phyloP scores from a whole-genome alignment of 2,113 vertebrate genomes.

The Entomyzon cyanotis region DNA sequence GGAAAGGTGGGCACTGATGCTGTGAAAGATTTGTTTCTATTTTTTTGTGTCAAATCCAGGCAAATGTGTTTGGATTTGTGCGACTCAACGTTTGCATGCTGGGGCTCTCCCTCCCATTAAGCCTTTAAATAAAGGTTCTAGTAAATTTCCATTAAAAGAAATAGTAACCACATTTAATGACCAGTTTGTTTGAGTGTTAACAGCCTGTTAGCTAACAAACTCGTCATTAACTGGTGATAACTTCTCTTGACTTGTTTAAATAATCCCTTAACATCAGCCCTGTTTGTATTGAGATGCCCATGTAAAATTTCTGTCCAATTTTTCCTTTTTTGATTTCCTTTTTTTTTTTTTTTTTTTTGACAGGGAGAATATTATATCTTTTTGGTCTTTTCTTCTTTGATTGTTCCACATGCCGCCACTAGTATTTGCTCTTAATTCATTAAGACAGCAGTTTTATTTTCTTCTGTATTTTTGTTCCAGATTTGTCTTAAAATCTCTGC shows the following conservation, averaged over 20 bases:
- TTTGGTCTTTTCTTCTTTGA: not conserved
- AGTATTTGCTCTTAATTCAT: not conserved
- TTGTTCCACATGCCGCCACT: not conserved
- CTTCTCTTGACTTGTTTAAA: conserved; percentile 70
- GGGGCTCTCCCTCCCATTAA: conserved; percentile 55
- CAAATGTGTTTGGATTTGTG: conserved; percentile 28
- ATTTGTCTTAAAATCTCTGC: conserved; percentile 35
- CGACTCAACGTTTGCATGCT: conserved; percentile 49
- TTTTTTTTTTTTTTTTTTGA: not conserved
- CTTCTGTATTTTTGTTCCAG: not conserved
- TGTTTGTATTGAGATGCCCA: conserved; percentile 27
- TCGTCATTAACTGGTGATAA: conserved; percentile 79
- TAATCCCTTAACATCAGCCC: conserved; percentile 58
- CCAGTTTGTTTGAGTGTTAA: conserved; percentile 81
- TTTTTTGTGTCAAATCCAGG: conserved; percentile 39
- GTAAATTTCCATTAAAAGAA: conserved; percentile 77
- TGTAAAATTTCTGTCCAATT: not conserved
- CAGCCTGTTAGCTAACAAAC: conserved; percentile 81
- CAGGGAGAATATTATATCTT: not conserved
- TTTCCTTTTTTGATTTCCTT: not conserved
- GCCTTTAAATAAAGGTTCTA: conserved; percentile 67
- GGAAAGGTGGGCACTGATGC: conserved; percentile 23
- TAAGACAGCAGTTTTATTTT: not conserved
- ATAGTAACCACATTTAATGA: conserved; percentile 78
- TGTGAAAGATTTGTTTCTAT: conserved; percentile 2